A percentile compares a stretch with the other conserved stretches of the same genome.
Conservation (phyloP, 1,140 invertebrate genomes). For the Rhyacophila brunnea region DNA sequence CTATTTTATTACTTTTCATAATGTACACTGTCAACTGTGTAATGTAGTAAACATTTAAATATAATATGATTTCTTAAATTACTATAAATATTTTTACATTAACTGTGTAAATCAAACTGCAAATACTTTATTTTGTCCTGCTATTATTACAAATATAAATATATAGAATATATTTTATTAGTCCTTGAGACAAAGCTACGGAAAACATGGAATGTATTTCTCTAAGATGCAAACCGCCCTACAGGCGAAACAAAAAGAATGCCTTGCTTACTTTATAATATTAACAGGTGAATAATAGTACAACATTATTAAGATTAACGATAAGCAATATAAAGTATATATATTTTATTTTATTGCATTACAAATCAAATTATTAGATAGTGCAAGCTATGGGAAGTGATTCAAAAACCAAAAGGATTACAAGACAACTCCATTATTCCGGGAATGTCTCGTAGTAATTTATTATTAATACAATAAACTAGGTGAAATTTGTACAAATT, state of each 20-base stretch:
- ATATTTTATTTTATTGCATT: background rate
- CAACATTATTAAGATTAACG: slow-evolving; percentile 6
- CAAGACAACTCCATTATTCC: too few relatives aligned
- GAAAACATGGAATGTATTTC: slow-evolving; percentile 4
- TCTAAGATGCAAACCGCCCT: background rate
- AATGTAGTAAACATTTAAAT: slow-evolving; percentile 34
- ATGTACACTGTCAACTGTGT: slow-evolving; percentile 33
- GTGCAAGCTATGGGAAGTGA: slow-evolving; percentile 34
- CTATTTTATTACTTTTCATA: slow-evolving; percentile 32
- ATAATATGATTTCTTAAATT: slow-evolving; percentile 28
- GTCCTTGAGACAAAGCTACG: background rate
- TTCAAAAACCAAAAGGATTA: background rate
- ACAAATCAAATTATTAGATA: background rate
- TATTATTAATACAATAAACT: too few relatives aligned
- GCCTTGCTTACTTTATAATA: too few relatives aligned
- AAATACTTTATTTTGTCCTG: slow-evolving; percentile 5
- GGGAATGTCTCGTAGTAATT: too few relatives aligned
- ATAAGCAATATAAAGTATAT: slow-evolving; percentile 8
- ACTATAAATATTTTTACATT: slow-evolving; percentile 22
- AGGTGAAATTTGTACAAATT: background rate
- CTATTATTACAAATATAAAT: slow-evolving; percentile 23
- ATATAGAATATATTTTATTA: slow-evolving; percentile 14
- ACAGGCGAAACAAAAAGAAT: background rate
- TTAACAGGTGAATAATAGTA: background rate
- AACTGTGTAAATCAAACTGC: slow-evolving; percentile 13